phyloP scores from a whole-genome alignment of 2,888 invertebrate species.

The Gandaritis pyraliata region DNA sequence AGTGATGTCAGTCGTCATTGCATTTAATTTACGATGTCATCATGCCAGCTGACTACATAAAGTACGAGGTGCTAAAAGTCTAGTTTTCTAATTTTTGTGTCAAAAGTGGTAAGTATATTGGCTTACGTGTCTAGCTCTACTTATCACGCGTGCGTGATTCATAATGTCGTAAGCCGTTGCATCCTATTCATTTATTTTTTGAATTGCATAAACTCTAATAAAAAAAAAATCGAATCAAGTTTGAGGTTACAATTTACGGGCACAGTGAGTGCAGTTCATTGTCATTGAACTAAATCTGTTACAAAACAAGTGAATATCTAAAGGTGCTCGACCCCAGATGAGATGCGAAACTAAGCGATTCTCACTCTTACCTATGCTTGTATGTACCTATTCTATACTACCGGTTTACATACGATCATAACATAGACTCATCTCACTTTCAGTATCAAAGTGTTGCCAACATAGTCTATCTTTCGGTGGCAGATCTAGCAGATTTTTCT shows the following conservation, averaged over 20 bases:
- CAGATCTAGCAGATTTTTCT: background rate
- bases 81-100: too few relatives aligned
- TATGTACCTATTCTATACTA: conserved; percentile 27
- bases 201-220: background rate
- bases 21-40: too few relatives aligned
- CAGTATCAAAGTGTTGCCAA: conserved; percentile 32
- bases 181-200: background rate
- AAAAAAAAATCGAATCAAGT: conserved; percentile 7
- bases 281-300: conserved; percentile 53
- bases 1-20: too few relatives aligned
- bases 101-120: too few relatives aligned
- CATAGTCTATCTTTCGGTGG: background rate
- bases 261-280: conserved; percentile 49
- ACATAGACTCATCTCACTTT: conserved; percentile 45
- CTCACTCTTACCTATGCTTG: conserved; percentile 44
- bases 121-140: background rate
- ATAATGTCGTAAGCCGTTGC: background rate
- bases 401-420: conserved; percentile 36
- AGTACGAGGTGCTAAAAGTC: too few relatives aligned
- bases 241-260: conserved; percentile 13
- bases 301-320: conserved; percentile 42
- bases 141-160: background rate
- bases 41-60: too few relatives aligned
- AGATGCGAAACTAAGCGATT: conserved; percentile 38
- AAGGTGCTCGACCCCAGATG: conserved; percentile 38